These are phyloP conservation scores for Sitta carolinensis DNA, from an alignment of 2,797 vertebrate genomes.

Conservation along the genomic window DNA sequence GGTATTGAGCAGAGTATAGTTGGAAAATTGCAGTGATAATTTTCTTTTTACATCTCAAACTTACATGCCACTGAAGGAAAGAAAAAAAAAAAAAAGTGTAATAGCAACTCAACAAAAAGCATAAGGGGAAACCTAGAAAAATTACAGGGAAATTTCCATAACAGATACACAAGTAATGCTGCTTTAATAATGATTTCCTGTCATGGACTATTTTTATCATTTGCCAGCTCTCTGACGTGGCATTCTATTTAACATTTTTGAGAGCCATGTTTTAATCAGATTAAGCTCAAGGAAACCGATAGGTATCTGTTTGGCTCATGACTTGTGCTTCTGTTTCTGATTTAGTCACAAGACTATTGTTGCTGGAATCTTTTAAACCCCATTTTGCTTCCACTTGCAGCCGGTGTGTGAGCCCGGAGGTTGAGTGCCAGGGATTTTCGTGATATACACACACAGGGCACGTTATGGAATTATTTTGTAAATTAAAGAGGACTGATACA, in stretches of 20 bases:
- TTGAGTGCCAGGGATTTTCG: slow-evolving; percentile 62
- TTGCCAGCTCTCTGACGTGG: slow-evolving; percentile 73
- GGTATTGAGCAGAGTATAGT: slow-evolving; percentile 47
- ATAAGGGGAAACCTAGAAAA: slow-evolving; percentile 71
- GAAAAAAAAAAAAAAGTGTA: neutral
- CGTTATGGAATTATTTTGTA: slow-evolving; percentile 54
- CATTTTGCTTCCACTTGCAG: slow-evolving; percentile 67
- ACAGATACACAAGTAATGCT: slow-evolving; percentile 73
- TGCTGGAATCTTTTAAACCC: slow-evolving; percentile 76
- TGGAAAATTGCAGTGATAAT: slow-evolving; percentile 61
- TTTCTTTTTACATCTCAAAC: slow-evolving; percentile 65
- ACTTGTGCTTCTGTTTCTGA: slow-evolving; percentile 81
- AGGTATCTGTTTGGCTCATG: slow-evolving; percentile 80
- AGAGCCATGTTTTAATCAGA: slow-evolving; percentile 80
- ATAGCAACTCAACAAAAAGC: slow-evolving; percentile 41
- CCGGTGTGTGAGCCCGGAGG: slow-evolving; percentile 39
- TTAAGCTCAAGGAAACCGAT: slow-evolving; percentile 81
- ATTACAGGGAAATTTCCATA: slow-evolving; percentile 76
- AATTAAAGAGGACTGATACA: slow-evolving; percentile 62
- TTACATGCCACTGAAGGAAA: neutral
- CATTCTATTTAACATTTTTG: slow-evolving; percentile 75
- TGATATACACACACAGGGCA: neutral
- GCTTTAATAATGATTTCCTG: slow-evolving; percentile 78
- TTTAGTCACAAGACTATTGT: slow-evolving; percentile 79
- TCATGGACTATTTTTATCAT: slow-evolving; percentile 76